Conservation (phyloP, 2,797 vertebrate species). For the Pseudocheirus occidentalis region DNA sequence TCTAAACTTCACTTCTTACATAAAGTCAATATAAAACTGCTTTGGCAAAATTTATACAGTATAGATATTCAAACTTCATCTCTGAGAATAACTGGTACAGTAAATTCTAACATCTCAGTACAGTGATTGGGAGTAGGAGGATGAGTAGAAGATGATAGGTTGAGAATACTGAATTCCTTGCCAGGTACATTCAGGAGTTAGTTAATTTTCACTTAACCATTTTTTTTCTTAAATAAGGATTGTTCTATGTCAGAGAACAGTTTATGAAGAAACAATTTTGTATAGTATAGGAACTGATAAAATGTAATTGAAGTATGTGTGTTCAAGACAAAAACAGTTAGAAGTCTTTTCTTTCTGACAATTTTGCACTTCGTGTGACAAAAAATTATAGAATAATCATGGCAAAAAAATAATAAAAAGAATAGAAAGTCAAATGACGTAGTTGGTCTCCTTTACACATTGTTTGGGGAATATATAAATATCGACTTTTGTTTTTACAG, state of each 20-base stretch:
- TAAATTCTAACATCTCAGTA: neutral
- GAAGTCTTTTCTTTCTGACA: neutral
- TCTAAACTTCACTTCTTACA: slow-evolving; percentile 53
- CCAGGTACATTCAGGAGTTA: neutral
- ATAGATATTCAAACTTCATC: neutral
- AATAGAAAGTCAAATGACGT: neutral
- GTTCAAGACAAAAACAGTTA: neutral
- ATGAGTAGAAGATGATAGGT: neutral
- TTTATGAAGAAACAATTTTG: neutral
- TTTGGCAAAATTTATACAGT: slow-evolving; percentile 43
- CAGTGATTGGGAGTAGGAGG: neutral
- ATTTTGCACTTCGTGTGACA: neutral
- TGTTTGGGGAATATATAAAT: neutral
- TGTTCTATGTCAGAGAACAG: neutral
- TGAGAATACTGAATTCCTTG: neutral
- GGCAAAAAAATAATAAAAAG: neutral
- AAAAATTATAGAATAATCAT: neutral
- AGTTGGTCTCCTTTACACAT: neutral
- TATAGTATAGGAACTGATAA: neutral
- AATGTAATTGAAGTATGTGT: neutral
- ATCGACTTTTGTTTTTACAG: neutral
- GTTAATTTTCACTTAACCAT: neutral
- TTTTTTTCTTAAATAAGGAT: neutral
- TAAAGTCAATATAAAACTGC: slow-evolving; percentile 49
- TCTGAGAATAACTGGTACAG: neutral